Evolutionary conservation across 2,797 vertebrate species (phyloP).

Genomic region (Dallia pectoralis): DNA sequence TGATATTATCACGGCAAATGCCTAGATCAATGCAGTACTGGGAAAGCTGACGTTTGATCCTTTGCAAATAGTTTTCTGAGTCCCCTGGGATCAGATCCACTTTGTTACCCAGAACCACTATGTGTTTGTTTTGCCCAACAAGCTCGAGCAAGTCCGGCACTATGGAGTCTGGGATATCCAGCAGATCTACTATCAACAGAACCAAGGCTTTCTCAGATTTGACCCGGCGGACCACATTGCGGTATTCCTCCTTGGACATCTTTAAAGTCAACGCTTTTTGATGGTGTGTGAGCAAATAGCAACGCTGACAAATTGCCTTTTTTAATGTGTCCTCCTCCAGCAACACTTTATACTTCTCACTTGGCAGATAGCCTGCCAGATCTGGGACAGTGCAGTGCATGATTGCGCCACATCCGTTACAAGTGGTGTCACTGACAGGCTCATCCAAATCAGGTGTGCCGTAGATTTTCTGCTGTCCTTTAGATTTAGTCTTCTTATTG

Average conservation of each 20-base stretch:
- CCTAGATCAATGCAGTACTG: constrained; percentile 68
- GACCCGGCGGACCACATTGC: constrained; percentile 61
- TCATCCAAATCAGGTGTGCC: constrained; percentile 66
- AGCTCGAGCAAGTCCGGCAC: constrained; percentile 69
- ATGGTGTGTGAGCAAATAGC: constrained; percentile 79
- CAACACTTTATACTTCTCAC: constrained; percentile 75
- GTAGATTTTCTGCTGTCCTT: constrained; percentile 52
- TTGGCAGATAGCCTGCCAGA: constrained; percentile 82
- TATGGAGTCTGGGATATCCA: constrained; percentile 83
- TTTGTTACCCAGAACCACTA: constrained; percentile 88
- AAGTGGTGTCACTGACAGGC: constrained; percentile 68
- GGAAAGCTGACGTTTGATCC: constrained; percentile 68
- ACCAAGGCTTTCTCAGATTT: constrained; percentile 75
- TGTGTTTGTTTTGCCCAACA: constrained; percentile 71
- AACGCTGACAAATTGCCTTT: constrained; percentile 81
- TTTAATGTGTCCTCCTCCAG: constrained; percentile 45
- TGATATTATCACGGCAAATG: constrained; percentile 51
- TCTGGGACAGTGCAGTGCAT: constrained; percentile 76
- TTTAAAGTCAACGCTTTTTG: constrained; percentile 72
- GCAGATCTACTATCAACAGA: constrained; percentile 83
- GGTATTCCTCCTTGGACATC: constrained; percentile 75
- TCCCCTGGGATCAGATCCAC: constrained; percentile 83
- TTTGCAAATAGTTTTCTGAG: constrained; percentile 71
- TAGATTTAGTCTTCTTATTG: constrained; percentile 36
- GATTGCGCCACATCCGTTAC: constrained; percentile 84